Evolutionary conservation across 2,113 vertebrate genomes (phyloP).

Genomic region (Pluvialis apricaria): DNA sequence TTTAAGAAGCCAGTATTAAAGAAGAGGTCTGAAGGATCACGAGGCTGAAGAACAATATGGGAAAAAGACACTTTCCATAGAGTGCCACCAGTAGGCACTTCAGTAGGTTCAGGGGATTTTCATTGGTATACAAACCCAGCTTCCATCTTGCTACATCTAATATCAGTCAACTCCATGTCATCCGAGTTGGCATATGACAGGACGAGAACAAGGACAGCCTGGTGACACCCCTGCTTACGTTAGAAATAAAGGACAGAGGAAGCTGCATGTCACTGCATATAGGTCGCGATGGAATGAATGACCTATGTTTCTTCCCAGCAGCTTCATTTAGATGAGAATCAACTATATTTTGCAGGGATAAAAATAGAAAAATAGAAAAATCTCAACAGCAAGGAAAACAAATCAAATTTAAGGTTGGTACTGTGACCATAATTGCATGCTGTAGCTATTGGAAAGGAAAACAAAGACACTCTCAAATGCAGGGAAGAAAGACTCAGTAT

Average conservation of each 20-base stretch:
- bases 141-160: conserved; percentile 19
- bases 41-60: not conserved
- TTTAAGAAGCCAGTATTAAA: not conserved
- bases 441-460: not conserved
- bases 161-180: conserved; percentile 34
- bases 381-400: not conserved
- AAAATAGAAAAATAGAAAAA: not conserved
- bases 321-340: conserved; percentile 5
- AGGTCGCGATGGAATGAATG: not conserved
- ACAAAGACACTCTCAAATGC: not conserved
- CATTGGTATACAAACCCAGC: not conserved
- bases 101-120: not conserved
- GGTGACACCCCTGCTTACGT: conserved; percentile 7
- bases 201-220: conserved; percentile 18
- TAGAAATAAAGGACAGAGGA: conserved; percentile 25
- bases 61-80: not conserved
- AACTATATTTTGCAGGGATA: not conserved
- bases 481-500: not conserved
- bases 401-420: not conserved
- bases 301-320: not conserved
- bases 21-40: not conserved
- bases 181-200: conserved; percentile 25
- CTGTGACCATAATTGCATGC: not conserved
- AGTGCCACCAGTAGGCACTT: not conserved
- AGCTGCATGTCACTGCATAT: not conserved